Base-by-base conservation (phyloP, 1,140 invertebrate species). In the Caenorhabditis brenneri region DNA sequence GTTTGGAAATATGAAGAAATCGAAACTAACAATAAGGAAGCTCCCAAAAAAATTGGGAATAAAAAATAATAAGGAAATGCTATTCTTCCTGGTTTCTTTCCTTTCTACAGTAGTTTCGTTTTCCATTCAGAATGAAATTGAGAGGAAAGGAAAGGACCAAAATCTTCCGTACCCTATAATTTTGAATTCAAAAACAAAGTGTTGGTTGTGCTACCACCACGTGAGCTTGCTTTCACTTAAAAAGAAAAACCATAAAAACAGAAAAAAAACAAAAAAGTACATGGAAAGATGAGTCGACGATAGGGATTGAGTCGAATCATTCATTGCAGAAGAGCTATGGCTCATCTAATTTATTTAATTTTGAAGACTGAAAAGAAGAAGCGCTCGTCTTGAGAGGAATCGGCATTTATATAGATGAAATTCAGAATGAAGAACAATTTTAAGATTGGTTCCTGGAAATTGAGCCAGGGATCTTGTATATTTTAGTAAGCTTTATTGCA, bases 1-100 rank as follows among this genome's bases (percentile, higher is more conserved):
- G 65, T 74, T 74, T 74, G 65, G 24, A 33, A 74, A 74, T 74
- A 74, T 12, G 19, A 74, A 42, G 10, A 16, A 58, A n/a, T n/a
- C n/a, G n/a, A n/a, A n/a, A n/a, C n/a, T n/a, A n/a, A n/a, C n/a
- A n/a, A n/a, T n/a, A 24, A 58, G 27, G 29, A 31, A 29, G n/a
- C 16, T 7, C 24, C 10, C 2, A 36, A 10, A 36, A 65, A 36
- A 36, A 33, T n/a, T n/a, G n/a, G n/a, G n/a, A n/a, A n/a, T n/a
- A 24, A 24, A 16, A 65, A 65, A 36, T 12, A 19, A 65, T 36
- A 42, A 65, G 19, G 22, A 22, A 12, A 33, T n/a, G 9, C 2
- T 1, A 24, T 74, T 74, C 36, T 24, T 12, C 10, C 24, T 29
- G 22, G 53, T 58, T 58, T 29, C 24, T 36, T 16, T 33, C n/a